These are phyloP conservation scores for Brachirus orientalis DNA, from an alignment of 2,113 vertebrate genomes.

Conservation along the genomic window DNA sequence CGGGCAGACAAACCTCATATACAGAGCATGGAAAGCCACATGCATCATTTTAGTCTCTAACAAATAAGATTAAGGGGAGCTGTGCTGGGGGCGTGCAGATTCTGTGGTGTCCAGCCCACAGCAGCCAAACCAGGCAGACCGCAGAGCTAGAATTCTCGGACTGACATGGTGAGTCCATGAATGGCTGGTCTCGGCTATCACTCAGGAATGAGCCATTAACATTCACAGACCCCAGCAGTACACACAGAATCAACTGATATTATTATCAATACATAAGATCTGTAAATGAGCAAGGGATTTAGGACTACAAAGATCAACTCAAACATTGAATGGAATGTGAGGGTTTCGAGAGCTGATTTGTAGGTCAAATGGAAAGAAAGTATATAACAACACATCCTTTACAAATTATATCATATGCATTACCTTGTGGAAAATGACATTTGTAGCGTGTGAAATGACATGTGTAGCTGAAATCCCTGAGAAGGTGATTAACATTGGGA, in stretches of 20 bases:
- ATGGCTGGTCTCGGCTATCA: slow-evolving; percentile 48
- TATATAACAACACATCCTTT: background rate
- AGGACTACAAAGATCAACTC: slow-evolving; percentile 42
- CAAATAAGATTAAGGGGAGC: slow-evolving; percentile 72
- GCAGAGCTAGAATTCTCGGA: slow-evolving; percentile 50
- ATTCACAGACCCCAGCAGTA: slow-evolving; percentile 47
- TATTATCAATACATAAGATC: slow-evolving; percentile 46
- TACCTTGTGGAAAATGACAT: slow-evolving; percentile 28
- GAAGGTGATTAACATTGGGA: slow-evolving; percentile 22
- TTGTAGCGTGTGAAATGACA: slow-evolving; percentile 6
- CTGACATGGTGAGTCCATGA: slow-evolving; percentile 45
- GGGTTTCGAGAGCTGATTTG: slow-evolving; percentile 36
- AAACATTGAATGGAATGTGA: slow-evolving; percentile 60
- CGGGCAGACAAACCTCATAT: slow-evolving; percentile 60
- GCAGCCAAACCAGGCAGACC: slow-evolving; percentile 55
- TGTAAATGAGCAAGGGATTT: slow-evolving; percentile 36
- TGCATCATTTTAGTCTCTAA: slow-evolving; percentile 68
- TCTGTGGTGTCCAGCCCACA: slow-evolving; percentile 48
- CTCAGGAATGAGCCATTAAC: slow-evolving; percentile 58
- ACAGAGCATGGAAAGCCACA: slow-evolving; percentile 63
- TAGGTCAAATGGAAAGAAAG: slow-evolving; percentile 40
- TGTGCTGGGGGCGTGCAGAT: slow-evolving; percentile 62
- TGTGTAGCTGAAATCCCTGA: slow-evolving; percentile 7
- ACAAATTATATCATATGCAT: slow-evolving; percentile 29
- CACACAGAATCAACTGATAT: slow-evolving; percentile 58